Conservation (phyloP, 1,140 invertebrate species). For the Procambarus virginalis region DNA sequence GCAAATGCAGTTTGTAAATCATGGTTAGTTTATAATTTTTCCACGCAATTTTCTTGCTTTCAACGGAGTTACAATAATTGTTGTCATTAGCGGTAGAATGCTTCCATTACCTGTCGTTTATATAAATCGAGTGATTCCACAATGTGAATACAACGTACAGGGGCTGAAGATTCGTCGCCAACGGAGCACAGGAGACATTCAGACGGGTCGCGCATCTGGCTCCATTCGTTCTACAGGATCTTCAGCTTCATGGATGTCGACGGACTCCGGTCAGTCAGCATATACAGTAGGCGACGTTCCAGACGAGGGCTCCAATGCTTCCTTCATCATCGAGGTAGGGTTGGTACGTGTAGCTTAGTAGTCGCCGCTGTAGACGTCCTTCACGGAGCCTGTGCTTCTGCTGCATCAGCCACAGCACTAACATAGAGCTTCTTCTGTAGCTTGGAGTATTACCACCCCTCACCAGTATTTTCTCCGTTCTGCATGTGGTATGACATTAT, state of each 20-base stretch:
- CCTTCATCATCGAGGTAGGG: conserved; percentile 92
- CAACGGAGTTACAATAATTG: no score
- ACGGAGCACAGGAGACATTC: conserved; percentile 97
- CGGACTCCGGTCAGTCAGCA: conserved; percentile 90
- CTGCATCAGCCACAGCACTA: background rate
- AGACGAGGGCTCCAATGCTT: conserved; percentile 95
- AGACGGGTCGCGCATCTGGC: conserved; percentile 88
- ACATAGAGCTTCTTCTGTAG: background rate
- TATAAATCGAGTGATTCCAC: no score
- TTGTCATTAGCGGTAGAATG: no score
- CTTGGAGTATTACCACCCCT: no score
- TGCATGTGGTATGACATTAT: background rate
- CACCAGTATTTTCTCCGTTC: no score
- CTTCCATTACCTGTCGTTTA: no score
- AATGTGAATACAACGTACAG: conserved; percentile 74
- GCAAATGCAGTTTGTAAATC: no score
- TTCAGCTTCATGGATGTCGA: conserved; percentile 92
- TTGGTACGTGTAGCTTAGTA: conserved; percentile 49
- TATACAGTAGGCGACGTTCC: conserved; percentile 80
- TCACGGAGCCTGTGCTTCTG: background rate
- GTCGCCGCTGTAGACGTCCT: conserved; percentile 18
- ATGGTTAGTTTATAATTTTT: no score
- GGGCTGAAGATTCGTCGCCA: conserved; percentile 94
- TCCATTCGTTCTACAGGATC: conserved; percentile 93
- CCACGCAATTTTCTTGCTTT: no score